Percentiles rank a stretch among this genome's conserved stretches.
These are phyloP conservation scores for Papilio protenor DNA, from an alignment of 2,888 invertebrate species.

Conservation along the genomic window DNA sequence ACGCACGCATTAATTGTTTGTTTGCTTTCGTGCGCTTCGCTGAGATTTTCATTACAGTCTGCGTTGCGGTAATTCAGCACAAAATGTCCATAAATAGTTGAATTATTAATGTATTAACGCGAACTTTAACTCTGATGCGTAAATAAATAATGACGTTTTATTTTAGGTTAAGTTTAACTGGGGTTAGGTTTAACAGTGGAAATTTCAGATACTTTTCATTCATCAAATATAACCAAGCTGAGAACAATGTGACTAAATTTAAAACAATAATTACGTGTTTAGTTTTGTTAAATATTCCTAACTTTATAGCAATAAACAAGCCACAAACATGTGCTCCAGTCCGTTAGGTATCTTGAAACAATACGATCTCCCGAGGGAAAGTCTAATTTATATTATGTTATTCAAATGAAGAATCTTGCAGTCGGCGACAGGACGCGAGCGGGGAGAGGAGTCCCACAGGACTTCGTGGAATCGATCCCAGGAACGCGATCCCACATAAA, in stretches of 20 bases:
- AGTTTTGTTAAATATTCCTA: background rate
- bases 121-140: background rate
- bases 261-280: background rate
- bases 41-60: conserved; percentile 40
- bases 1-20: conserved; percentile 50
- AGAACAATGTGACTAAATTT: too few relatives aligned
- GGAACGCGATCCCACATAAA: conserved; percentile 51
- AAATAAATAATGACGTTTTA: too few relatives aligned
- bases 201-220: too few relatives aligned
- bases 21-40: conserved; percentile 46
- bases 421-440: conserved; percentile 45
- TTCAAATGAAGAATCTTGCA: conserved; percentile 45
- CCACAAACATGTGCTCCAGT: background rate
- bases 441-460: conserved; percentile 50
- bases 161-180: too few relatives aligned
- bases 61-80: conserved; percentile 3
- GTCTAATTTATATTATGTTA: conserved; percentile 35
- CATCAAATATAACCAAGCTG: too few relatives aligned
- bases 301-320: background rate
- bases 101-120: background rate
- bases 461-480: conserved; percentile 52
- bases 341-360: conserved; percentile 14
- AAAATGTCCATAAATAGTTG: conserved; percentile 8
- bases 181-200: too few relatives aligned
- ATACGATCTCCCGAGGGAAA: background rate